These are phyloP conservation scores for Mycetomoellerius zeteki DNA, from an alignment of 1,140 invertebrate species.

Conservation along the genomic window DNA sequence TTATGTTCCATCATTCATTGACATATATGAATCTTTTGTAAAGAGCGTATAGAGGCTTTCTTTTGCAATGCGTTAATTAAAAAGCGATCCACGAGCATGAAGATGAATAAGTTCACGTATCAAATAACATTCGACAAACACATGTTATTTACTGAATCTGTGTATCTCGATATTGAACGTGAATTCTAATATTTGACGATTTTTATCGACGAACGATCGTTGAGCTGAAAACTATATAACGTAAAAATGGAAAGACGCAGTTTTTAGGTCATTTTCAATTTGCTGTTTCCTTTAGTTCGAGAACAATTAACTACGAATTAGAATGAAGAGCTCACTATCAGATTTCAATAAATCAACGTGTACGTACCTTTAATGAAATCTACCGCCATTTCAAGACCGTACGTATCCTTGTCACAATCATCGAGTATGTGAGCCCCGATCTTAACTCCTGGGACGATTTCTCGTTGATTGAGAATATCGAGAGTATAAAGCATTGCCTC, in stretches of 20 bases:
- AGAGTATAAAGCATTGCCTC: constrained; percentile 97
- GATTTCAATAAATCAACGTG: neutral
- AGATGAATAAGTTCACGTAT: neutral
- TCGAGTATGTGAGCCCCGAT: constrained; percentile 96
- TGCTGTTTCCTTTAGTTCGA: too few relatives aligned
- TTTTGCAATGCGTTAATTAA: neutral
- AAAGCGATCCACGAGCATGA: neutral
- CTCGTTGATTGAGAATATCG: constrained; percentile 92
- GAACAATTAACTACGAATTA: neutral
- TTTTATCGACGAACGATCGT: neutral
- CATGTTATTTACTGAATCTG: neutral
- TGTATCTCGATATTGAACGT: neutral
- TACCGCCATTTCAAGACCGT: constrained; percentile 97
- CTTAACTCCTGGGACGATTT: constrained; percentile 91
- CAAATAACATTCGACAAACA: neutral
- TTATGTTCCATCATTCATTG: neutral
- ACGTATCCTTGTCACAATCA: constrained; percentile 98
- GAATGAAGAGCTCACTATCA: neutral
- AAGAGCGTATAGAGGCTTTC: neutral
- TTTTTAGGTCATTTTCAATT: neutral
- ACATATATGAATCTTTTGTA: neutral
- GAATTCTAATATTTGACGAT: neutral
- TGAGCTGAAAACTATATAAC: neutral
- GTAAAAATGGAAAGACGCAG: neutral
- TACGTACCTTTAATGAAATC: constrained; percentile 98